phyloP scores from a whole-genome alignment of 1,140 invertebrate species.

The Sinonovacula constricta region DNA sequence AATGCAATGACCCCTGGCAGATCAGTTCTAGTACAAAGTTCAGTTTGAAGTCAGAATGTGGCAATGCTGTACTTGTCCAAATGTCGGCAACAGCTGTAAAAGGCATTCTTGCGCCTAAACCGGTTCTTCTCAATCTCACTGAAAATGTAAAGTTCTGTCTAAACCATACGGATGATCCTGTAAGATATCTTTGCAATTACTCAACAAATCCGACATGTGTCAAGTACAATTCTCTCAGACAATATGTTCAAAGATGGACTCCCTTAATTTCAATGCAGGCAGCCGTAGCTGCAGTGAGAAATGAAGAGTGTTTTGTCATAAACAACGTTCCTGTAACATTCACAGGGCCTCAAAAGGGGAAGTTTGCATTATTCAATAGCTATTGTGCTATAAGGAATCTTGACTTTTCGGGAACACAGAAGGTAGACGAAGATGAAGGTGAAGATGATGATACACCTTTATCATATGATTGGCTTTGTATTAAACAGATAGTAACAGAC shows the following conservation, averaged over 20 bases:
- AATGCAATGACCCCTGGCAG: neutral
- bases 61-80: conserved; percentile 46
- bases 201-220: conserved; percentile 19
- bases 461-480: conserved; percentile 54
- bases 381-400: conserved; percentile 53
- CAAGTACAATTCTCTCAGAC: conserved; percentile 25
- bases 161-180: conserved; percentile 51
- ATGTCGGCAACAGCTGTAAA: conserved; percentile 45
- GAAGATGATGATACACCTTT: conserved; percentile 1
- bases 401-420: conserved; percentile 42
- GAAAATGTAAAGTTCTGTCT: conserved; percentile 54
- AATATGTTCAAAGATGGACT: conserved; percentile 52
- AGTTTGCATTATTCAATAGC: conserved; percentile 30
- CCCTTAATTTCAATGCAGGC: conserved; percentile 59
- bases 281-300: conserved; percentile 32
- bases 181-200: conserved; percentile 29
- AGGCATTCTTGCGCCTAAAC: conserved; percentile 48
- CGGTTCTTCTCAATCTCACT: conserved; percentile 39
- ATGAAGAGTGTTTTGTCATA: conserved; percentile 30
- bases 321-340: conserved; percentile 29
- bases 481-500: conserved; percentile 18
- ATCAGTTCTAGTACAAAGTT: conserved; percentile 31
- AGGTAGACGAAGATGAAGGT: conserved; percentile 1
- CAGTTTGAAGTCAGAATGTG: conserved; percentile 33
- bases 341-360: conserved; percentile 22